Conservation (phyloP, 2,888 invertebrate species). For the Aspidiotus rigidus region DNA sequence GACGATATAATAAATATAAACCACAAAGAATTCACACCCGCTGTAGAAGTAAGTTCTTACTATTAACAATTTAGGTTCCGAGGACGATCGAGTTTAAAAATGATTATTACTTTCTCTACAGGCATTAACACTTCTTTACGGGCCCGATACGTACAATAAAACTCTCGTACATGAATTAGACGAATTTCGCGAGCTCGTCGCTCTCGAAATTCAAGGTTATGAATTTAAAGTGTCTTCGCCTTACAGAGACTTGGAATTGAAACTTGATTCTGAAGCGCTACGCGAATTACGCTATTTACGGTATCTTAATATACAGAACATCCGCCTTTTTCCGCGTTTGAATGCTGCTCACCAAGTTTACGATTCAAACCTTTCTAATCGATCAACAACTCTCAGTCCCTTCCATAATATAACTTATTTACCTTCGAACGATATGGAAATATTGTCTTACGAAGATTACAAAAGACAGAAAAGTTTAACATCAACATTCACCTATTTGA, state of each 20-base stretch:
- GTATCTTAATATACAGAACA: conserved; percentile 15
- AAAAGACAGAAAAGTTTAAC: conserved; percentile 44
- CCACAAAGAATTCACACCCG: conserved; percentile 29
- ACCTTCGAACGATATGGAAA: conserved; percentile 49
- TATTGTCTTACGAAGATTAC: conserved; percentile 56
- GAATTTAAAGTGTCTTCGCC: conserved; percentile 11
- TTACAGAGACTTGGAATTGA: conserved; percentile 9
- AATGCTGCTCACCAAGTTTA: conserved; percentile 11
- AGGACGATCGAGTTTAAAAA: neutral
- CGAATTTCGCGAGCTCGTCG: conserved; percentile 27
- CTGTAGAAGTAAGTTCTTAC: conserved; percentile 30
- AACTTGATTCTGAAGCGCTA: conserved; percentile 7
- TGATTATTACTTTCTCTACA: conserved; percentile 38
- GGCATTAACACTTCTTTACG: conserved; percentile 52
- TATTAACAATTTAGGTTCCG: neutral
- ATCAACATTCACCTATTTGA: conserved; percentile 46
- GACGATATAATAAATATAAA: conserved; percentile 23
- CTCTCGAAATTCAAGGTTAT: conserved; percentile 34
- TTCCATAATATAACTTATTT: conserved; percentile 46
- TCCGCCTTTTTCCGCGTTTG: conserved; percentile 10
- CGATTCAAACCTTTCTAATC: conserved; percentile 5
- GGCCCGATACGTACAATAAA: conserved; percentile 43
- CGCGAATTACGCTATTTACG: conserved; percentile 5
- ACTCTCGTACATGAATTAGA: conserved; percentile 30
- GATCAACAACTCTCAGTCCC: neutral